These are phyloP conservation scores for Opisthograptis luteolata DNA, from an alignment of 2,888 invertebrate species.

Conservation along the genomic window DNA sequence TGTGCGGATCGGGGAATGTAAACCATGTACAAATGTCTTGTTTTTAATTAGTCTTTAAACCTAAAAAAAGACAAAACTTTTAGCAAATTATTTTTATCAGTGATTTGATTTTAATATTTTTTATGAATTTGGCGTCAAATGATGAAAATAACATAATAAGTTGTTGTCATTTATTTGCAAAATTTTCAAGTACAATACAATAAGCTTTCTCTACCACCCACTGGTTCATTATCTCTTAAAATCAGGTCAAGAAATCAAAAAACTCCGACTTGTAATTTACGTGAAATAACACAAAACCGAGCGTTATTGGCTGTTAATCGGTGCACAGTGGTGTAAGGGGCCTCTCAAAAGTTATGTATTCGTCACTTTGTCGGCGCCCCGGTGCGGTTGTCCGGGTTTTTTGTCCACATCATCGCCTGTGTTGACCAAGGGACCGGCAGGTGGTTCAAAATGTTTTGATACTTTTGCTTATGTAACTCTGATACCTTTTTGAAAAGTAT, in stretches of 20 bases:
- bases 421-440: slow-evolving; percentile 53
- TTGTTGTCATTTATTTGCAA: too few relatives aligned
- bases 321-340: slow-evolving; percentile 34
- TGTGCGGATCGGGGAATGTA: too few relatives aligned
- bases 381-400: slow-evolving; percentile 54
- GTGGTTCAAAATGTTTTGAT: slow-evolving; percentile 22
- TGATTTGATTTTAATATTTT: too few relatives aligned
- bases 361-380: slow-evolving; percentile 65
- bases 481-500: too few relatives aligned
- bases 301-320: slow-evolving; percentile 40
- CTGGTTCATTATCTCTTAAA: slow-evolving; percentile 5
- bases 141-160: too few relatives aligned
- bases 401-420: slow-evolving; percentile 59
- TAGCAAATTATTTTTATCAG: too few relatives aligned
- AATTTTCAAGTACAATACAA: neutral
- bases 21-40: too few relatives aligned
- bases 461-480: too few relatives aligned
- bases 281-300: slow-evolving; percentile 25
- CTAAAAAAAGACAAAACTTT: too few relatives aligned
- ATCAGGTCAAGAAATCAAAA: slow-evolving; percentile 14
- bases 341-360: slow-evolving; percentile 52
- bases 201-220: neutral
- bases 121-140: too few relatives aligned
- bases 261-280: slow-evolving; percentile 24
- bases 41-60: too few relatives aligned